These are phyloP conservation scores for Numenius arquata DNA, from an alignment of 2,113 vertebrate species.

Conservation along the genomic window DNA sequence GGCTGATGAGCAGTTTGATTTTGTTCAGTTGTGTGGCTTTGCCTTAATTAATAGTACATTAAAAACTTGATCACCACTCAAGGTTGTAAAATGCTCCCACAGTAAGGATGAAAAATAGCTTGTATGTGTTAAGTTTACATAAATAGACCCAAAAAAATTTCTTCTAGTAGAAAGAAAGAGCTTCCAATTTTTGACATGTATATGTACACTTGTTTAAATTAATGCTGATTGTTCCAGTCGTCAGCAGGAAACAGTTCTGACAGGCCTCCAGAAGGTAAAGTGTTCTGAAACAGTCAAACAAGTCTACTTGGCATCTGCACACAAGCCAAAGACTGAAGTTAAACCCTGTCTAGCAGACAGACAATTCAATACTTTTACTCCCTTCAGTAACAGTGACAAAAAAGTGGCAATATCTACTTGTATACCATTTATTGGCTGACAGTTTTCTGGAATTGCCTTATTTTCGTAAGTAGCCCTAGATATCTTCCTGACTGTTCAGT, in stretches of 20 bases:
- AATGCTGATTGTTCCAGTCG: neutral
- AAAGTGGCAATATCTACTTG: neutral
- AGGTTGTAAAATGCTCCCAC: neutral
- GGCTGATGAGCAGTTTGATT: neutral
- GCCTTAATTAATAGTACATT: neutral
- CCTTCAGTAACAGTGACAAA: neutral
- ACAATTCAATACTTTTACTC: neutral
- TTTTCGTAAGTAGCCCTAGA: neutral
- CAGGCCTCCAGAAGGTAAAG: neutral
- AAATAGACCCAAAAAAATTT: rapidly evolving
- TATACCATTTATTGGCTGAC: neutral
- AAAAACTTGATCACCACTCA: neutral
- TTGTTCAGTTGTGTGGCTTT: neutral
- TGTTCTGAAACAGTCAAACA: neutral
- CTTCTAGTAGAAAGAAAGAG: neutral
- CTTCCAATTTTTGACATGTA: neutral
- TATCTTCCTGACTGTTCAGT: neutral
- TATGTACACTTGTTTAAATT: neutral
- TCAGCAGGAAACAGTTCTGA: neutral
- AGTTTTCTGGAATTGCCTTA: neutral
- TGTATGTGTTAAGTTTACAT: neutral
- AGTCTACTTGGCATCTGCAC: neutral
- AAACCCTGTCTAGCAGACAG: neutral
- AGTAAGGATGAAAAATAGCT: neutral
- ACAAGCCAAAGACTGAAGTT: neutral